Evolutionary conservation across 2,888 invertebrate genomes (phyloP).

Genomic region (Altica lythri): DNA sequence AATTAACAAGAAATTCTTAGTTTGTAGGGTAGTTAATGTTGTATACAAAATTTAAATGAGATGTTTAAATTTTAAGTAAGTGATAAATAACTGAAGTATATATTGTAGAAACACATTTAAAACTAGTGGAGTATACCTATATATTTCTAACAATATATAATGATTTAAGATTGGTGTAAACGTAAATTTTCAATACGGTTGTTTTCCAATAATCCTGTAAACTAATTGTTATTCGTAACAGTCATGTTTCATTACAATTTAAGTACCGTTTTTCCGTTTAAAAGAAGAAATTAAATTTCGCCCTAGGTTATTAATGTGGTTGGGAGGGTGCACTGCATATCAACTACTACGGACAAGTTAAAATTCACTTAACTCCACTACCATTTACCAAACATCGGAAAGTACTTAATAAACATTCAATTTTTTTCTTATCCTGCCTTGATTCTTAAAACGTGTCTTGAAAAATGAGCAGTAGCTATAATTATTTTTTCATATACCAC

Average conservation of each 20-base stretch:
- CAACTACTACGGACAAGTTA: conserved; percentile 13
- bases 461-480: conserved; percentile 6
- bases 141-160: no score
- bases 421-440: conserved; percentile 11
- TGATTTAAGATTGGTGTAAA: no score
- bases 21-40: no score
- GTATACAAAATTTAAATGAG: no score
- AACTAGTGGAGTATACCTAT: no score
- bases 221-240: conserved; percentile 5
- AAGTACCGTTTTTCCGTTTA: conserved; percentile 12
- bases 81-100: no score
- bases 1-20: no score
- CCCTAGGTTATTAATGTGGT: conserved; percentile 13
- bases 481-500: no score
- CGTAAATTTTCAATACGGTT: no score
- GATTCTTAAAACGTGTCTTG: conserved; percentile 6
- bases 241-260: conserved; percentile 11
- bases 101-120: no score
- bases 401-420: conserved; percentile 17
- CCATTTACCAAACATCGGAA: conserved; percentile 15
- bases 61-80: no score
- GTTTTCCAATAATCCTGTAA: not conserved
- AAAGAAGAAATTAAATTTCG: conserved; percentile 17
- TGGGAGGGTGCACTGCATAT: conserved; percentile 11
- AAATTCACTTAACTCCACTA: conserved; percentile 10